phyloP scores from a whole-genome alignment of 2,113 vertebrate species.

The Numida meleagris region DNA sequence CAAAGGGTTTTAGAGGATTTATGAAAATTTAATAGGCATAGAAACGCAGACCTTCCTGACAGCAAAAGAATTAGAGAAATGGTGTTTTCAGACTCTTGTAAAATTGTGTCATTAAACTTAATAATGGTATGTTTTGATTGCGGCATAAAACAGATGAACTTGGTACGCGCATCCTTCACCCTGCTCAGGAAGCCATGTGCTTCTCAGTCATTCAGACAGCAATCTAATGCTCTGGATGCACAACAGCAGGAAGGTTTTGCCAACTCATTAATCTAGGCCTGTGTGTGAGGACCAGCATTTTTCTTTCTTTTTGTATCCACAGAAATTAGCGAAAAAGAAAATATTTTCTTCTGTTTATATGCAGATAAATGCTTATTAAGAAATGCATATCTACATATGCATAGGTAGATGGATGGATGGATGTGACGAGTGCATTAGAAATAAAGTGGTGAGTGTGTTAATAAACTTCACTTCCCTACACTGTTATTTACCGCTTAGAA shows the following conservation, averaged over 20 bases:
- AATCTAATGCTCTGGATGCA: neutral
- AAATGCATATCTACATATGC: accelerated
- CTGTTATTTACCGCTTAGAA: neutral
- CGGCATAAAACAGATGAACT: neutral
- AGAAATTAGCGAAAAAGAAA: neutral
- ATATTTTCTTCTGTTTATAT: neutral
- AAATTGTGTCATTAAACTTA: neutral
- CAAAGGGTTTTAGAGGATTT: neutral
- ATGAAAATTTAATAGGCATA: neutral
- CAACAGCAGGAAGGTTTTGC: neutral
- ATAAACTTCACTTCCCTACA: neutral
- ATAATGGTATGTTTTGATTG: neutral
- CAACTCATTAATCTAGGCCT: neutral
- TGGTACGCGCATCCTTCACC: neutral
- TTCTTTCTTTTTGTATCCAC: neutral
- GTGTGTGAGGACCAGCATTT: neutral
- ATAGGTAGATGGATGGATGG: neutral
- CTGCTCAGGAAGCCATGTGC: neutral
- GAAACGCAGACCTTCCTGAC: neutral
- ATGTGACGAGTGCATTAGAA: neutral
- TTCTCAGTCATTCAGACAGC: neutral
- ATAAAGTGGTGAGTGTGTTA: neutral
- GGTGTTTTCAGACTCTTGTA: neutral
- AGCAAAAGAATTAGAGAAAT: neutral
- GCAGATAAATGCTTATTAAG: accelerated